Evolutionary conservation across 2,888 invertebrate genomes (phyloP), one percentile per base, ranked within the genome.

Genomic region (Philhelius pedissequus): DNA sequence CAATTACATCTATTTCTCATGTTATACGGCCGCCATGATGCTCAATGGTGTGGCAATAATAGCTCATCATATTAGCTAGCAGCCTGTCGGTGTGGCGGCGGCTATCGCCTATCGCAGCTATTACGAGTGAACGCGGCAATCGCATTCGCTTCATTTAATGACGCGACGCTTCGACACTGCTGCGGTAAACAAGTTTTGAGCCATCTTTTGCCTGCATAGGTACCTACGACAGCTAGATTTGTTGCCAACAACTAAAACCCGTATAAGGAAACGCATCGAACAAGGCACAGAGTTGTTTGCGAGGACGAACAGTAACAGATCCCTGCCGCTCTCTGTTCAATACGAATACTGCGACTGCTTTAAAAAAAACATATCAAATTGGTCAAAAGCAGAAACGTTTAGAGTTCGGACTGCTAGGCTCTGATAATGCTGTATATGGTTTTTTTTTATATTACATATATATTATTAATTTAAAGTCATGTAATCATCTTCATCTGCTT

Each of bases 381-480:
- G 70, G 52, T 80, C 9, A 30, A 40, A 66, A 48, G 56, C 20
- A 84, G 75, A 62, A 84, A 84, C 80, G 84, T 80, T 84, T 79
- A 84, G 75, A 68, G 75, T 40, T 52, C 71, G 60, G 7, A 43
- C 9, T 22, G 35, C 25, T 56, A 22, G 56, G 30, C 32, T 66
- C 50, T 64, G 69, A 30, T 4, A 27, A 80, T 66, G 45, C 80
- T 84, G 50, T 80, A 84, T 84, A 84, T 80, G 80, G 84, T 9
- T 35, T 84, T 9, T 35, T 84, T 60, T 84, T 76, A 80, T 84
- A 66, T 80, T 40, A n/a, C n/a, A n/a, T n/a, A n/a, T n/a, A 80
- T 84, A 84, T 84, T 84, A 84, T 80, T 84, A 84, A 84, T 84
- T 84, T 84, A 84, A 50, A 80, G 80, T 68, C 80, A 71, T 84